Base-by-base conservation (phyloP, 1,140 invertebrate genomes). In the Metaphire vulgaris region DNA sequence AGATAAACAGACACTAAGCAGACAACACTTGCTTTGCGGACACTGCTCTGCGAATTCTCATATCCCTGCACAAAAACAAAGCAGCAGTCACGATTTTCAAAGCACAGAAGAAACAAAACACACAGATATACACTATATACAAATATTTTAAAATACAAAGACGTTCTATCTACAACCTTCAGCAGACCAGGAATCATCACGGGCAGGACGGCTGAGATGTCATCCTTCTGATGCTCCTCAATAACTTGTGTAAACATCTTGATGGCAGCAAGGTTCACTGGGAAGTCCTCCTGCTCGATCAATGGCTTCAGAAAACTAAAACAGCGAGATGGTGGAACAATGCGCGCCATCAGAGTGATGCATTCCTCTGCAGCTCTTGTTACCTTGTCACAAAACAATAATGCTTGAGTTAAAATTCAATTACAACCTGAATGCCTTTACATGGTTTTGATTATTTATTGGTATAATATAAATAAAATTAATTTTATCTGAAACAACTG, bases 121-220 rank as follows among this genome's bases (percentile, higher is more conserved):
- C n/a, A n/a, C n/a, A n/a, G n/a, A n/a, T n/a, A n/a, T n/a, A n/a
- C n/a, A n/a, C n/a, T n/a, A n/a, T n/a, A n/a, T n/a, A n/a, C n/a
- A n/a, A n/a, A n/a, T n/a, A n/a, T n/a, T n/a, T n/a, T n/a, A n/a
- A n/a, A n/a, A n/a, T n/a, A n/a, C n/a, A n/a, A n/a, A n/a, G n/a
- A n/a, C n/a, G n/a, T n/a, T n/a, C n/a, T n/a, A n/a, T n/a, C n/a
- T n/a, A n/a, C n/a, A n/a, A 93, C 93, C 87, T 92, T 91, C 16
- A 95, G 89, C 28, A 97, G 89, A 33, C 92, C 91, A n/a, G 92
- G 92, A 90, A 97, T 94, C 71, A 97, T 89, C 77, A 91, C 90
- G 0, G 90, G 87, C 66, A 97, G 88, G n/a, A 76, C 30, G n/a
- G n/a, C 65, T 15, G n/a, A 16, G 1, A 74, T 30, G 16, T 70